Conservation (phyloP, 2,113 vertebrate species). For the Zosterops borbonicus region DNA sequence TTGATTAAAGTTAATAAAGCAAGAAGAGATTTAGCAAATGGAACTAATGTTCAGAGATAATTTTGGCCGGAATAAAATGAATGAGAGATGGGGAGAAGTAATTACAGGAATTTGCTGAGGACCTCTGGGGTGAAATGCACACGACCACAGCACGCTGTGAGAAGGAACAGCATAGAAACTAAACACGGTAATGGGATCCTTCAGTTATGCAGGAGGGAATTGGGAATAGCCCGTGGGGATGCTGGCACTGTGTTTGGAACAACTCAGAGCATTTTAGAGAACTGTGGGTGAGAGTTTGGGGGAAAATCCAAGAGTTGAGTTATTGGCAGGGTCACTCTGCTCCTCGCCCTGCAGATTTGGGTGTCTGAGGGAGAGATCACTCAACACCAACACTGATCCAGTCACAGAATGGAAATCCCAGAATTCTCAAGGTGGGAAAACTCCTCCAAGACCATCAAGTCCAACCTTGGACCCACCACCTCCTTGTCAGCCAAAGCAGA, state of each 20-base stretch:
- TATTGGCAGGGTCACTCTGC: background rate
- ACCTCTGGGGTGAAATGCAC: constrained; percentile 51
- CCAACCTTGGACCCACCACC: background rate
- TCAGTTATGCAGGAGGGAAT: constrained; percentile 43
- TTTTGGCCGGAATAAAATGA: constrained; percentile 43
- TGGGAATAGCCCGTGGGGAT: constrained; percentile 6
- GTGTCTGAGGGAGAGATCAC: background rate
- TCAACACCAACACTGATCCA: no score
- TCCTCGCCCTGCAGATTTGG: background rate
- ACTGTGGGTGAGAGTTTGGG: background rate
- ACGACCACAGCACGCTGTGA: background rate
- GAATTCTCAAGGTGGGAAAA: background rate
- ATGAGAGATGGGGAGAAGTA: constrained; percentile 29
- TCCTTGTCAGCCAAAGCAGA: background rate
- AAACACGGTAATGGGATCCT: constrained; percentile 7
- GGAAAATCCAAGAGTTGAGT: background rate
- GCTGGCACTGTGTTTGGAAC: background rate
- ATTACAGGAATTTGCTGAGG: constrained; percentile 55
- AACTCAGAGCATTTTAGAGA: background rate
- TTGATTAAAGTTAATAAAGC: constrained; percentile 69
- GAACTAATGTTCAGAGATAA: constrained; percentile 46
- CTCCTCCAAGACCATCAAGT: no score
- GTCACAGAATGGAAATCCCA: background rate
- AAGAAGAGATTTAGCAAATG: constrained; percentile 51
- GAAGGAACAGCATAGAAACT: constrained; percentile 1